phyloP scores from a whole-genome alignment of 2,797 vertebrate species.

The Phataginus tricuspis region DNA sequence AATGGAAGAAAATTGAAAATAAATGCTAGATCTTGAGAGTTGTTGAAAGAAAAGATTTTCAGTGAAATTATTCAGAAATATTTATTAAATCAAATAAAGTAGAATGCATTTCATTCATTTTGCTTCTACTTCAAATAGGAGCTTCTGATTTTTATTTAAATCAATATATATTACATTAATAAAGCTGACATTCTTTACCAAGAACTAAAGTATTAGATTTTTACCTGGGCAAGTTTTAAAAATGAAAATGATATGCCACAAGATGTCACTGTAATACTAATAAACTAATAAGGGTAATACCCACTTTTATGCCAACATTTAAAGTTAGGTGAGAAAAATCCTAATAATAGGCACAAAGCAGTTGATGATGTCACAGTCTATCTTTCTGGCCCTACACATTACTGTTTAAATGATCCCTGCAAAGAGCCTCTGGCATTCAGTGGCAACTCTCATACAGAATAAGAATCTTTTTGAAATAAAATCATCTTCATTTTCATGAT shows the following conservation, averaged over 20 bases:
- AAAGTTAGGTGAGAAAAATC: not conserved
- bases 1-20: not conserved
- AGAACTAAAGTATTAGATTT: slow-evolving; percentile 15
- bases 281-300: slow-evolving; percentile 67
- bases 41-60: not conserved
- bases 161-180: not conserved
- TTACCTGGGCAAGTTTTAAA: slow-evolving; percentile 59
- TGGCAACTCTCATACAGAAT: not conserved
- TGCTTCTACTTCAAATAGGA: not conserved
- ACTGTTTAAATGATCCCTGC: not conserved
- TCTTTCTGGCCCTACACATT: not conserved
- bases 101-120: not conserved
- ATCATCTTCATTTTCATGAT: not conserved
- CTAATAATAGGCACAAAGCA: not conserved
- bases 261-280: slow-evolving; percentile 85
- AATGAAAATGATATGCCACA: slow-evolving; percentile 78
- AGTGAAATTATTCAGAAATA: slow-evolving; percentile 44
- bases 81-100: not conserved
- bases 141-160: not conserved
- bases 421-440: not conserved
- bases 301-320: slow-evolving; percentile 32
- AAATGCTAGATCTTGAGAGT: not conserved
- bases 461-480: slow-evolving; percentile 1
- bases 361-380: not conserved
- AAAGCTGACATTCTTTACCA: not conserved